A percentile compares a stretch with the other conserved stretches of the same genome.
Conservation (phyloP, 2,888 invertebrate genomes). For the Resseliella maxima region DNA sequence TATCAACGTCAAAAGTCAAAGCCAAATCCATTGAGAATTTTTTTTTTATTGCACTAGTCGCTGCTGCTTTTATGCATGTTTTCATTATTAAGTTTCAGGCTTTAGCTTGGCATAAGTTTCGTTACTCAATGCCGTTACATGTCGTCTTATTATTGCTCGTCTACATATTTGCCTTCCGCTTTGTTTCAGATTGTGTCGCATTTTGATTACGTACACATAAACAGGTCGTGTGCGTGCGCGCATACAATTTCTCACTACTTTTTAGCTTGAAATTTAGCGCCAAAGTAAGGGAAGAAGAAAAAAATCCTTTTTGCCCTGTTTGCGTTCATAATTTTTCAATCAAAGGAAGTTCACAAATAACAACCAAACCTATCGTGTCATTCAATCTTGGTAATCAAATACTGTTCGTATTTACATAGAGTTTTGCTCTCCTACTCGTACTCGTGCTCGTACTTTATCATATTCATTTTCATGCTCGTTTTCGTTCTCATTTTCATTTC, state of each 20-base stretch:
- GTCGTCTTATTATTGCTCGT: background rate
- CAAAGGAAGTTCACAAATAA: slow-evolving; percentile 41
- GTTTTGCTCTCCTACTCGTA: too few relatives aligned
- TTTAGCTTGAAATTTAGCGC: background rate
- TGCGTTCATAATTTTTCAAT: slow-evolving; percentile 48
- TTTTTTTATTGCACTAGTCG: background rate
- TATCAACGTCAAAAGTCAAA: background rate
- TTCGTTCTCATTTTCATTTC: background rate
- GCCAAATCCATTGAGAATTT: background rate
- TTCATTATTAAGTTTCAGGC: background rate
- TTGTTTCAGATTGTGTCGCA: background rate
- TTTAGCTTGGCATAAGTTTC: background rate
- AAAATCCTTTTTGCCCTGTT: background rate
- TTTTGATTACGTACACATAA: background rate
- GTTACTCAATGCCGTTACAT: background rate
- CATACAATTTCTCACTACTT: background rate
- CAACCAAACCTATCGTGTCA: slow-evolving; percentile 25
- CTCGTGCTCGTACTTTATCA: background rate
- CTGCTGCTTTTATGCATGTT: background rate
- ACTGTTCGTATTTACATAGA: slow-evolving; percentile 15
- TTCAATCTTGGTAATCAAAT: slow-evolving; percentile 44
- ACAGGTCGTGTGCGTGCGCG: too few relatives aligned
- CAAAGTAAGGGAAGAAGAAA: too few relatives aligned
- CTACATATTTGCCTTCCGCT: slow-evolving; percentile 4
- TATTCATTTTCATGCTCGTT: background rate